Conservation (phyloP, 2,888 invertebrate genomes). For the Eumerus sabulonum region DNA sequence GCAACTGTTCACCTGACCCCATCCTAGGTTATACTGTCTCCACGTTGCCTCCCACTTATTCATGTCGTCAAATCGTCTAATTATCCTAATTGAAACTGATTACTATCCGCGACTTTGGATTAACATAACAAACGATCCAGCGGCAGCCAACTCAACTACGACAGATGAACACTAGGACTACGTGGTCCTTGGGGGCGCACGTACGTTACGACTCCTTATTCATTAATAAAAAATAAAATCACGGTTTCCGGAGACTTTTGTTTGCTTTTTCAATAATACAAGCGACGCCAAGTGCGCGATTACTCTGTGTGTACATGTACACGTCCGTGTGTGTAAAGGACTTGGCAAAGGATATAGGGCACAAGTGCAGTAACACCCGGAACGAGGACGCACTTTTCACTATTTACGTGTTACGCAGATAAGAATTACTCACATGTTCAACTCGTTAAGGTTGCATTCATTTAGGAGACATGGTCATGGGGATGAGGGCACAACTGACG, state of each 20-base stretch:
- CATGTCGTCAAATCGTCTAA: conserved; percentile 48
- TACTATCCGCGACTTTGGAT: conserved; percentile 21
- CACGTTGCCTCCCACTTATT: conserved; percentile 27
- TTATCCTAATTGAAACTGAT: conserved; percentile 59
- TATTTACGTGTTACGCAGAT: conserved; percentile 40
- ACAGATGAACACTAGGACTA: background rate
- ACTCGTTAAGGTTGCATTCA: conserved; percentile 59
- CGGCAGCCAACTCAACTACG: background rate
- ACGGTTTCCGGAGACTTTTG: conserved; percentile 61
- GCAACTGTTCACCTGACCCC: background rate
- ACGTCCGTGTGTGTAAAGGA: background rate
- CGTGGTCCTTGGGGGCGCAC: background rate
- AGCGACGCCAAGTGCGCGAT: conserved; percentile 35
- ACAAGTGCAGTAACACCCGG: conserved; percentile 21
- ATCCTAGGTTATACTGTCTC: background rate
- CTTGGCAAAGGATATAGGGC: background rate
- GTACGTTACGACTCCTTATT: conserved; percentile 44
- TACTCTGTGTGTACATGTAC: no score
- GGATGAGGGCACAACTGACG: background rate
- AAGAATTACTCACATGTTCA: conserved; percentile 57
- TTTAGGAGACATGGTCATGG: conserved; percentile 15
- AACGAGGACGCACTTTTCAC: conserved; percentile 42
- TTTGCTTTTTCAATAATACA: conserved; percentile 66
- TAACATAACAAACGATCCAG: conserved; percentile 30
- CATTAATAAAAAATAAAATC: conserved; percentile 68